These are phyloP conservation scores for Sylvilagus bachmani DNA, from an alignment of 2,113 vertebrate genomes.

Conservation along the genomic window DNA sequence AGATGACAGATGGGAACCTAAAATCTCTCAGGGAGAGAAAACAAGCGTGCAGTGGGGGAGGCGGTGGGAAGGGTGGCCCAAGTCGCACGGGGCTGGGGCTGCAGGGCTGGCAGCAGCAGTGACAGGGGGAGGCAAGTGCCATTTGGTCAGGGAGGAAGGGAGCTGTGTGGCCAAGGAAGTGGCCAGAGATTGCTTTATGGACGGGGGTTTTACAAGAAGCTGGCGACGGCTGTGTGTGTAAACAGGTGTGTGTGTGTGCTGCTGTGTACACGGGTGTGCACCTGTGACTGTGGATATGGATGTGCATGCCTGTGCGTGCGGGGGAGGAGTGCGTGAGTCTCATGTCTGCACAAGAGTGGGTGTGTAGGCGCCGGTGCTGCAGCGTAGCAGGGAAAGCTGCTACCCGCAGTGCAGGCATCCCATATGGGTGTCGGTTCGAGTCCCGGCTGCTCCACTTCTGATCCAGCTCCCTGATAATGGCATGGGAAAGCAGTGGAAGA, in stretches of 20 bases:
- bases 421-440: too few species aligned
- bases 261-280: neutral
- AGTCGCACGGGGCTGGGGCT: neutral
- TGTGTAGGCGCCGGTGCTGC: too few species aligned
- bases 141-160: neutral
- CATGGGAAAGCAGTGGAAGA: too few species aligned
- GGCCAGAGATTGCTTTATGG: neutral
- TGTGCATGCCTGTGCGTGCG: too few species aligned
- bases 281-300: neutral
- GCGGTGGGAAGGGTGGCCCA: neutral
- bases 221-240: neutral
- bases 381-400: too few species aligned
- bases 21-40: conserved; percentile 71
- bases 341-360: neutral
- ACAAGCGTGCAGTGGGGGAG: neutral
- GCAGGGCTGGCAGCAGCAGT: too few species aligned
- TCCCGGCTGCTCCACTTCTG: too few species aligned
- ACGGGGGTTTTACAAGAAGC: neutral
- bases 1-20: conserved; percentile 76
- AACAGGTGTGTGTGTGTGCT: neutral
- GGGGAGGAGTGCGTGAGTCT: neutral
- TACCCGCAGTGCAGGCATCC: too few species aligned
- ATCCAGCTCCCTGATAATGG: too few species aligned
- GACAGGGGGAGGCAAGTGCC: neutral
- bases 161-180: neutral